Evolutionary conservation across 2,797 vertebrate species (phyloP).

Genomic region (Coreius guichenoti): DNA sequence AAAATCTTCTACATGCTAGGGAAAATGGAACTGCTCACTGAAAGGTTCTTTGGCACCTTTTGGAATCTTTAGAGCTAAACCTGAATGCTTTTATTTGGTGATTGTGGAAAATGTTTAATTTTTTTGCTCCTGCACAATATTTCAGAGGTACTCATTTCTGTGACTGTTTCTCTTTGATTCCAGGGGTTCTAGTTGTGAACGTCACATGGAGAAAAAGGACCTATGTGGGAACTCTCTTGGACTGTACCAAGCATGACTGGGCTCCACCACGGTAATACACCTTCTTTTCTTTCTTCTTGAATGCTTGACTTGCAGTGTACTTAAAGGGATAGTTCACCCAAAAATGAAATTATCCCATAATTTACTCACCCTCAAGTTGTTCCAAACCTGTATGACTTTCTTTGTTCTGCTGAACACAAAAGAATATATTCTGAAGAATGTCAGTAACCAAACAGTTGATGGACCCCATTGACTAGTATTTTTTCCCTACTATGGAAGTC

Average conservation of each 20-base stretch:
- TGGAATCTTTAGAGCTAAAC: neutral
- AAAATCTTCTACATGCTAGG: neutral
- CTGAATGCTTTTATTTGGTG: neutral
- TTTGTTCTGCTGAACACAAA: too few species aligned
- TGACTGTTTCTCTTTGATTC: slow-evolving; percentile 54
- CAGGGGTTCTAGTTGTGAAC: slow-evolving; percentile 98
- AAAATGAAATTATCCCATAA: too few species aligned
- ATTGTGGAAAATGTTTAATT: neutral
- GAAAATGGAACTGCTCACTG: too few species aligned
- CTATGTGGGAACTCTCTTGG: slow-evolving; percentile 95
- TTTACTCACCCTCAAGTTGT: too few species aligned
- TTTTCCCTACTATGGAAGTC: too few species aligned
- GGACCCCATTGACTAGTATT: too few species aligned
- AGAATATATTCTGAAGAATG: too few species aligned
- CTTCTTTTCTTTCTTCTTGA: neutral
- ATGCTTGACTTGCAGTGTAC: neutral
- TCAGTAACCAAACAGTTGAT: too few species aligned
- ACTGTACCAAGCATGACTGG: slow-evolving; percentile 99
- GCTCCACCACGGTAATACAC: slow-evolving; percentile 91
- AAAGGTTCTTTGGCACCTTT: neutral
- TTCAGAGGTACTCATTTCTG: slow-evolving; percentile 33
- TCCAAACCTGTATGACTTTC: too few species aligned
- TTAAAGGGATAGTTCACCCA: too few species aligned
- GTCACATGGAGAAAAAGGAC: slow-evolving; percentile 99
- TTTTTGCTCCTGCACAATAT: neutral